Evolutionary conservation across 2,888 invertebrate genomes (phyloP).

Genomic region (Empis stercorea): DNA sequence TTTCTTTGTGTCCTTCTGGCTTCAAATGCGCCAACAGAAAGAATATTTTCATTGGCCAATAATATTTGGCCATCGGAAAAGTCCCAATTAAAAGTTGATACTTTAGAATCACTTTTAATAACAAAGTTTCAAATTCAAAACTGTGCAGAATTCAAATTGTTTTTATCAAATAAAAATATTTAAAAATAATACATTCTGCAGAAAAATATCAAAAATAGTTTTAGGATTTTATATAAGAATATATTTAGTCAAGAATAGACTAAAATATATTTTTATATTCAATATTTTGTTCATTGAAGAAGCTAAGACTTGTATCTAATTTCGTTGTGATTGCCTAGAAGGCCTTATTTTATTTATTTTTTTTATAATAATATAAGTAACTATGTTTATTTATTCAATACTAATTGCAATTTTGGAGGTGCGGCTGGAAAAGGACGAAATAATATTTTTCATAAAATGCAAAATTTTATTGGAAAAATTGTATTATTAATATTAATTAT

Average conservation of each 20-base stretch:
- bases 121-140: constrained; percentile 3
- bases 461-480: not conserved
- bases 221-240: not conserved
- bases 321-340: not conserved
- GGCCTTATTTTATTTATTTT: not conserved
- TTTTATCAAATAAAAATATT: constrained; percentile 2
- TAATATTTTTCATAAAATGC: not conserved
- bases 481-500: not conserved
- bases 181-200: not conserved
- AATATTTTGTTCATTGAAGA: constrained; percentile 3
- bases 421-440: not conserved
- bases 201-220: constrained; percentile 1
- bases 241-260: not conserved
- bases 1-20: constrained; percentile 3
- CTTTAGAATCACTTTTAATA: constrained; percentile 3
- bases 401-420: constrained; percentile 1
- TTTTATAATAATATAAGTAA: not conserved
- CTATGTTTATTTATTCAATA: too few species aligned
- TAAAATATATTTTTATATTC: constrained; percentile 4
- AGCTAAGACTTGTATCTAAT: not conserved
- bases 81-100: constrained; percentile 3
- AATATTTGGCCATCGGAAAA: constrained; percentile 3
- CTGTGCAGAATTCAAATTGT: constrained; percentile 21
- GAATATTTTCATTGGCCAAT: constrained; percentile 5
- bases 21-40: constrained; percentile 6